Evolutionary conservation across 1,140 invertebrate genomes (phyloP).

Genomic region (Steinernema khuongi): DNA sequence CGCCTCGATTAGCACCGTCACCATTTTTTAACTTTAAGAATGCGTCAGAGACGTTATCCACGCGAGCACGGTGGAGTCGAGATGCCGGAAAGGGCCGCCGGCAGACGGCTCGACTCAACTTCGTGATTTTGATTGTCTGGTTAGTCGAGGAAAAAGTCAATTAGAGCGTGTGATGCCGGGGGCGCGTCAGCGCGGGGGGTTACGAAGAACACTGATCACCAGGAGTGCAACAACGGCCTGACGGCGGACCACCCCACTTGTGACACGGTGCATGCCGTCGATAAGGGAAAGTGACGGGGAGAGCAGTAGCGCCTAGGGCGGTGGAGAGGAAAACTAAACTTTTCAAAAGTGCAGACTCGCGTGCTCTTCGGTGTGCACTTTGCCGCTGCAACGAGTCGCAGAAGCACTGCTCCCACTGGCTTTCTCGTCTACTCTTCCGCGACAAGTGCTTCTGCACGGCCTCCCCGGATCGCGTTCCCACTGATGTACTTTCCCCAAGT

Average conservation of each 20-base stretch:
- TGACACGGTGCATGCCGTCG: not conserved
- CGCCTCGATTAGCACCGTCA: no score
- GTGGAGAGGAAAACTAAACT: not conserved
- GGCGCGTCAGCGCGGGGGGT: not conserved
- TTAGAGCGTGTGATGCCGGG: slow-evolving; percentile 16
- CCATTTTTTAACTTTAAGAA: no score
- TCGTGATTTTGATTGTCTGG: not conserved
- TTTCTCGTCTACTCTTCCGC: no score
- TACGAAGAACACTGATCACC: no score
- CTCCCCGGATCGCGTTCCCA: no score
- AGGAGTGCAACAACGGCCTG: not conserved
- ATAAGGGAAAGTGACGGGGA: not conserved
- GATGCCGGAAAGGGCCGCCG: not conserved
- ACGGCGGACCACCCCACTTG: no score
- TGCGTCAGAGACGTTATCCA: no score
- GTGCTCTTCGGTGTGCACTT: not conserved
- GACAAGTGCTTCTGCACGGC: no score
- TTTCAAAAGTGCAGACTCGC: slow-evolving; percentile 6
- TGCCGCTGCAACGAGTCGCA: not conserved
- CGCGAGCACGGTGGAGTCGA: not conserved
- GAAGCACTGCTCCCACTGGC: no score
- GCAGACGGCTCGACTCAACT: not conserved
- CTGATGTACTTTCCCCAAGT: no score
- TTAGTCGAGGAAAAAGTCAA: not conserved
- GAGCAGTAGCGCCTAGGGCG: not conserved